phyloP scores from a whole-genome alignment of 1,140 invertebrate genomes.

The Bombyx mandarina region DNA sequence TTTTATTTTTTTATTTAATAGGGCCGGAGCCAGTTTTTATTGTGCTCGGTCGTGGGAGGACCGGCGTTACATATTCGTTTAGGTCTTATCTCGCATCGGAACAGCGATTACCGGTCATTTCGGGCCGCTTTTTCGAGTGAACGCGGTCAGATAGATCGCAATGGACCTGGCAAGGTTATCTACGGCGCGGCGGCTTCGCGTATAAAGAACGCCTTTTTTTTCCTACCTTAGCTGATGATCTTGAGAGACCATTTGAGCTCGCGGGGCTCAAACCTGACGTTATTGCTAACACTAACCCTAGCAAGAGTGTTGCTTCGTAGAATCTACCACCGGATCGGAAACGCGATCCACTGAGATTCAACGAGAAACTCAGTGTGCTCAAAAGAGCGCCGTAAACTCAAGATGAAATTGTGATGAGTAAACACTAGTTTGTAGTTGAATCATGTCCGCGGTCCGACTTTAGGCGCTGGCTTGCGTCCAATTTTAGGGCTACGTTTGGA shows the following conservation, averaged over 20 bases:
- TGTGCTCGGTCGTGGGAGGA: constrained; percentile 41
- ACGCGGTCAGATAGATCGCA: too few species aligned
- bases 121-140: constrained; percentile 18
- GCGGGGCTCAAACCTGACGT: too few species aligned
- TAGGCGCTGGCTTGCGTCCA: constrained; percentile 36
- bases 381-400: constrained; percentile 16
- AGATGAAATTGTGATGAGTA: neutral
- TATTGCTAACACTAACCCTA: too few species aligned
- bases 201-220: too few species aligned
- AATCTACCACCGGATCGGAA: too few species aligned
- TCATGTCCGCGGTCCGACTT: constrained; percentile 32
- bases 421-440: constrained; percentile 21
- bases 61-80: constrained; percentile 7
- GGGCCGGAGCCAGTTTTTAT: constrained; percentile 37
- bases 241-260: too few species aligned
- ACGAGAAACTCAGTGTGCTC: too few species aligned
- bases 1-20: constrained; percentile 41
- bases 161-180: too few species aligned
- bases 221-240: too few species aligned
- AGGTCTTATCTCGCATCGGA: neutral
- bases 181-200: too few species aligned
- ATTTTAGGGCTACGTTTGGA: constrained; percentile 24
- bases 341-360: too few species aligned
- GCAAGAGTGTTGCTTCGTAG: too few species aligned
- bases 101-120: constrained; percentile 44